These are phyloP conservation scores for Myopa testacea DNA, from an alignment of 2,888 invertebrate genomes.

Conservation along the genomic window DNA sequence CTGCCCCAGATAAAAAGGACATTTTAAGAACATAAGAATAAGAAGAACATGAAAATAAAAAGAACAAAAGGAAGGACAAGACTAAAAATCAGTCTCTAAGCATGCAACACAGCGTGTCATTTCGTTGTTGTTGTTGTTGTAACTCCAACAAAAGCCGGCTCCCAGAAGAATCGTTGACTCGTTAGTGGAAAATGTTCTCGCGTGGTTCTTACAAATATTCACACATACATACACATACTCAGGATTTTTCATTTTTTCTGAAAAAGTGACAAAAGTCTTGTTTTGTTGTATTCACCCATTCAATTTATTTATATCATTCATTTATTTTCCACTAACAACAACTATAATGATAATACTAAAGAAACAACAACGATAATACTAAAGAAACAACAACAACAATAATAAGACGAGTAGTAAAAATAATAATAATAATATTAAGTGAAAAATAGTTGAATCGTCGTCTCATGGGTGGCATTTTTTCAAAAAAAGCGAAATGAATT, in stretches of 20 bases:
- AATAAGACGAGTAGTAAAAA: background rate
- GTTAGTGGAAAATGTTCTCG: constrained; percentile 26
- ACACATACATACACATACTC: background rate
- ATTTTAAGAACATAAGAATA: constrained; percentile 3
- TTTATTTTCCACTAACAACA: constrained; percentile 33
- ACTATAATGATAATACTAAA: background rate
- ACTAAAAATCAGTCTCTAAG: background rate
- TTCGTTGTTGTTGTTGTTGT: constrained; percentile 9
- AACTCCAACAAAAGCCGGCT: background rate
- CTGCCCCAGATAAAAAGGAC: background rate
- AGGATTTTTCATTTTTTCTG: background rate
- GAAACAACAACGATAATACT: constrained; percentile 15
- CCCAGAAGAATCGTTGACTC: constrained; percentile 8
- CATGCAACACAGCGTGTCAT: background rate
- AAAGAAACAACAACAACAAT: constrained; percentile 15
- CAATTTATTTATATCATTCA: constrained; percentile 33
- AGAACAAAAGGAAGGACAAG: background rate
- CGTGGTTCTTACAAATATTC: background rate
- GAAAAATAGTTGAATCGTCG: too few species aligned
- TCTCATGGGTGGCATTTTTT: too few species aligned
- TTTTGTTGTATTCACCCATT: constrained; percentile 13
- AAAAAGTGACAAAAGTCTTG: too few species aligned
- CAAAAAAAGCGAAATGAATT: too few species aligned
- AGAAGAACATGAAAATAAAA: background rate
- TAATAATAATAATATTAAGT: background rate